phyloP scores from a whole-genome alignment of 2,888 invertebrate species.

The Tiliacea aurago region DNA sequence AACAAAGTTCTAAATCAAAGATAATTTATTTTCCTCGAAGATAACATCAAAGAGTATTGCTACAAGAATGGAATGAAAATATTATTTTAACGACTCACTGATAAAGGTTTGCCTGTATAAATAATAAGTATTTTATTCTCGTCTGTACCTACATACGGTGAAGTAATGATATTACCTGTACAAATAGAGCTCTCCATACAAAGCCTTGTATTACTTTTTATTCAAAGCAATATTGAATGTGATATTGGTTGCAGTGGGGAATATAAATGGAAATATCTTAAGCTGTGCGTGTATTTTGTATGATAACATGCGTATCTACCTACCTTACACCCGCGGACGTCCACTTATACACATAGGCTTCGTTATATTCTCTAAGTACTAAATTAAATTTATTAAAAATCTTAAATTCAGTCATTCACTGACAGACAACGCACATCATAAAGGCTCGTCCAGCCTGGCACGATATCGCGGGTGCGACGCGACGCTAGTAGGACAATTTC shows the following conservation, averaged over 20 bases:
- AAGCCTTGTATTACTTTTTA: conserved; percentile 39
- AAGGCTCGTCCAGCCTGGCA: too few relatives aligned
- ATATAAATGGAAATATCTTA: conserved; percentile 38
- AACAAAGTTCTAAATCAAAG: conserved; percentile 30
- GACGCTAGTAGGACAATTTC: too few relatives aligned
- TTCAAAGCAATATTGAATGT: conserved; percentile 47
- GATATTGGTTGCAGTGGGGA: conserved; percentile 37
- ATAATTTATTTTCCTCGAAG: conserved; percentile 24
- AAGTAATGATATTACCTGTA: conserved; percentile 39
- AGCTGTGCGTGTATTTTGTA: conserved; percentile 32
- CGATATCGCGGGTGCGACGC: too few relatives aligned
- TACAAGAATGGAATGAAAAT: conserved; percentile 25
- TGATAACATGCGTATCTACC: conserved; percentile 14
- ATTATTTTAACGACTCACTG: conserved; percentile 22
- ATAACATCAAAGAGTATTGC: conserved; percentile 38
- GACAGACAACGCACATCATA: neutral
- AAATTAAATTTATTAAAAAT: neutral
- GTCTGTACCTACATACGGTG: conserved; percentile 2
- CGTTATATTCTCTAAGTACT: neutral
- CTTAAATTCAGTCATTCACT: neutral
- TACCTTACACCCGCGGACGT: neutral
- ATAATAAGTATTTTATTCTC: conserved; percentile 28
- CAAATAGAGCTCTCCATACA: conserved; percentile 28
- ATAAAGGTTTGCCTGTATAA: conserved; percentile 1
- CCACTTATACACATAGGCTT: neutral